phyloP scores from a whole-genome alignment of 2,888 invertebrate genomes.

The Acrocyrtus sp. region DNA sequence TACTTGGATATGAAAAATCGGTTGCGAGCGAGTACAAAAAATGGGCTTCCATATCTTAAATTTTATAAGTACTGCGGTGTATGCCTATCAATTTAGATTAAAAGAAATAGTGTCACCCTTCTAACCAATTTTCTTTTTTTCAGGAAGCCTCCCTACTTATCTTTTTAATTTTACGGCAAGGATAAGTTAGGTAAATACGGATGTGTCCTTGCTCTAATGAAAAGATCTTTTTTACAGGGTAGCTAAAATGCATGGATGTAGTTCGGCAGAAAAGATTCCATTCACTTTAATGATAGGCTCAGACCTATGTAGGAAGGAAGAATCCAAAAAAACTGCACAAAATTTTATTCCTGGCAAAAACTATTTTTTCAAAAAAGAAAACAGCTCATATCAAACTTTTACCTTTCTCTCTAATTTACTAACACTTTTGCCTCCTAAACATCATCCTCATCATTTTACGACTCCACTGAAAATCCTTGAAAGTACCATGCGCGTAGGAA shows the following conservation, averaged over 20 bases:
- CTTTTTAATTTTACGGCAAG: background rate
- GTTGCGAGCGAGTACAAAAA: too few relatives aligned
- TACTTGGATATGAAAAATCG: background rate
- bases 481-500: slow-evolving; percentile 26
- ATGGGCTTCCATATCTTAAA: too few relatives aligned
- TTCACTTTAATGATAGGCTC: too few relatives aligned
- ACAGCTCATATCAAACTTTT: background rate
- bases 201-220: slow-evolving; percentile 36
- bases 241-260: background rate
- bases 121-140: too few relatives aligned
- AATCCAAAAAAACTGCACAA: too few relatives aligned
- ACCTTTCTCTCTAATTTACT: background rate
- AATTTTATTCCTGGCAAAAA: too few relatives aligned
- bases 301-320: too few relatives aligned
- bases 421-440: background rate
- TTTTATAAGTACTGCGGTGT: too few relatives aligned
- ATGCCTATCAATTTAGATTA: background rate
- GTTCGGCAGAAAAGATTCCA: background rate
- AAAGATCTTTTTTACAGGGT: background rate
- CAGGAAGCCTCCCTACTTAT: too few relatives aligned
- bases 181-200: slow-evolving; percentile 39
- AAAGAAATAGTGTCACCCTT: background rate
- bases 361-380: background rate
- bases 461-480: slow-evolving; percentile 38
- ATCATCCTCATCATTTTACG: background rate